These are phyloP conservation scores for Avahi laniger DNA, from an alignment of 2,797 vertebrate species.

Conservation along the genomic window DNA sequence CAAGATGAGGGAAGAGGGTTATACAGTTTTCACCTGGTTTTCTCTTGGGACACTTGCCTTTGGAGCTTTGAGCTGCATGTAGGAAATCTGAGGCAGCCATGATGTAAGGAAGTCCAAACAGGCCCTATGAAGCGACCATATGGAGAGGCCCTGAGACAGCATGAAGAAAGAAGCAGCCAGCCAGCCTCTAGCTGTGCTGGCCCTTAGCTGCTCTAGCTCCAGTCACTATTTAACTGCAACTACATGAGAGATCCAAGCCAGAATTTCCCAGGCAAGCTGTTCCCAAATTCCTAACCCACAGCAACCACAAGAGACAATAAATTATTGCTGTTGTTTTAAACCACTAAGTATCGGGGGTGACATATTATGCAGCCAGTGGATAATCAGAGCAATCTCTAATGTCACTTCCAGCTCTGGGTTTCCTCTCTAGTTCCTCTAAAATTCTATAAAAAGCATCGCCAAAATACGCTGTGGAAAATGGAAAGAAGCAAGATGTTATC, in stretches of 20 bases:
- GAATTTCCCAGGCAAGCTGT: neutral
- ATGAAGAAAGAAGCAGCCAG: accelerated
- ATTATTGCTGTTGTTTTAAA: neutral
- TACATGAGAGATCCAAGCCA: neutral
- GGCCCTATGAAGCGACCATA: neutral
- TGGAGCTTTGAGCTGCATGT: neutral
- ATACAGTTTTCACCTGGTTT: neutral
- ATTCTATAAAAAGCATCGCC: neutral
- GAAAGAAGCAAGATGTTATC: neutral
- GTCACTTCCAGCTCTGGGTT: neutral
- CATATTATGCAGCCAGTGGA: neutral
- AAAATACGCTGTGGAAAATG: neutral
- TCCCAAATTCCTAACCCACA: neutral
- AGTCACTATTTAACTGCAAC: neutral
- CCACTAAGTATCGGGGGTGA: neutral
- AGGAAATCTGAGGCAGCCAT: neutral
- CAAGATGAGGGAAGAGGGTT: neutral
- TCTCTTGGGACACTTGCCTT: neutral
- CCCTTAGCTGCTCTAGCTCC: neutral
- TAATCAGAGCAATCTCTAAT: neutral
- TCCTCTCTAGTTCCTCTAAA: neutral
- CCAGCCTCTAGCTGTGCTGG: neutral
- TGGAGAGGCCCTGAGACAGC: neutral
- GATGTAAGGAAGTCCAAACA: neutral
- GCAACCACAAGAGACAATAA: neutral